These are phyloP conservation scores for Anomalospiza imberbis DNA, from an alignment of 2,797 vertebrate genomes.

Conservation along the genomic window DNA sequence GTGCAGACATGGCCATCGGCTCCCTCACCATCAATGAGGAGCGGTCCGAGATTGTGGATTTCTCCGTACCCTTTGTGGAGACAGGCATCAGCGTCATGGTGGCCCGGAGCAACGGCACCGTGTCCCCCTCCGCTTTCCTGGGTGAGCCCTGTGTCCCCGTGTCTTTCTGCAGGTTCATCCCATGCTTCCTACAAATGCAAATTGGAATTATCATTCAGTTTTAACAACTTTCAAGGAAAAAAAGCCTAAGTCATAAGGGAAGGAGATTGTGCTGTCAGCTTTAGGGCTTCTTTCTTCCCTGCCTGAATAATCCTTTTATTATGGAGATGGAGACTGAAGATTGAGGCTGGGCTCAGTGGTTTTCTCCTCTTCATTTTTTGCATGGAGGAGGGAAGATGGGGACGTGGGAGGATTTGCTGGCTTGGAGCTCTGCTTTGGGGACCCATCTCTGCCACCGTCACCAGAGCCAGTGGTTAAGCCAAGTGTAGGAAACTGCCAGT, in stretches of 20 bases:
- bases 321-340: neutral
- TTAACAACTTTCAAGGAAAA: neutral
- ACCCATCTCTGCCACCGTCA: neutral
- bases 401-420: neutral
- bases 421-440: neutral
- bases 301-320: conserved; percentile 41
- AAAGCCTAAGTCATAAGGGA: neutral
- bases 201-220: neutral
- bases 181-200: fast-evolving
- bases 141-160: conserved; percentile 71
- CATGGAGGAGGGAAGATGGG: neutral
- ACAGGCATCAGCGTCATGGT: conserved; percentile 99
- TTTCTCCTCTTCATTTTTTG: neutral
- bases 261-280: neutral
- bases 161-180: neutral
- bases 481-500: fast-evolving
- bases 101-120: conserved; percentile 94
- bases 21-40: conserved; percentile 99
- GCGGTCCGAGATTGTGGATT: conserved; percentile 95
- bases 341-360: neutral
- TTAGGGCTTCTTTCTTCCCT: neutral
- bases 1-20: conserved; percentile 97
- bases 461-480: neutral
- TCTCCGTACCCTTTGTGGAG: conserved; percentile 97
- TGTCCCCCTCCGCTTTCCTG: conserved; percentile 95